These are phyloP conservation scores for Lasioglossum lativentre DNA, from an alignment of 2,888 invertebrate species.

Conservation along the genomic window DNA sequence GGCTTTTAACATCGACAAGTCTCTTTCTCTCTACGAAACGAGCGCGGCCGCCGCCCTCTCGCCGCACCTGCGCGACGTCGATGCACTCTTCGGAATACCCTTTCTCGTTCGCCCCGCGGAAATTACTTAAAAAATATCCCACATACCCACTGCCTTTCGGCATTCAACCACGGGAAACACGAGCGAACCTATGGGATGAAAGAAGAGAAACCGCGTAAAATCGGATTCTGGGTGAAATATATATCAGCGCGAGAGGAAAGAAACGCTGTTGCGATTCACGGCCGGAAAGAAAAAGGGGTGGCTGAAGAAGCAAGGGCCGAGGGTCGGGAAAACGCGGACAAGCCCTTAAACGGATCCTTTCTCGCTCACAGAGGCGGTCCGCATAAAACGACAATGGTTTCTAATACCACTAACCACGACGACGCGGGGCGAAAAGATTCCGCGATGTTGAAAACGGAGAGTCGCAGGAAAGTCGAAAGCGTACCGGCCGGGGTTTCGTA, in stretches of 20 bases:
- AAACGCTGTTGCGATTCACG: background rate
- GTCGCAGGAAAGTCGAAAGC: constrained; percentile 46
- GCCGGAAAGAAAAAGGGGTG: background rate
- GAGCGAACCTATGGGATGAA: background rate
- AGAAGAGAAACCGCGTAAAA: background rate
- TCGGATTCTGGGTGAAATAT: background rate
- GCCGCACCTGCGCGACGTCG: constrained; percentile 3
- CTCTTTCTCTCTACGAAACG: constrained; percentile 16
- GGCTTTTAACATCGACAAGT: constrained; percentile 54
- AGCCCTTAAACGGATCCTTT: constrained; percentile 49
- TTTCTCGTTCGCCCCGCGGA: background rate
- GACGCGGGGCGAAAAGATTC: constrained; percentile 32
- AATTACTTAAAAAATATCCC: background rate
- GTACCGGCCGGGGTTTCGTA: constrained; percentile 54
- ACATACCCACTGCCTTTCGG: background rate
- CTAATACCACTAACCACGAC: constrained; percentile 42
- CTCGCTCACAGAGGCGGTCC: constrained; percentile 23
- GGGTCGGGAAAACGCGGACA: background rate
- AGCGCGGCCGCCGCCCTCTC: background rate
- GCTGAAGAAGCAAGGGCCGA: background rate
- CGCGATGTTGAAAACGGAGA: constrained; percentile 37
- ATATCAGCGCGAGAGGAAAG: background rate
- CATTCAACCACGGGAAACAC: background rate
- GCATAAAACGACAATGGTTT: constrained; percentile 36
- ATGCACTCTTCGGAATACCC: constrained; percentile 13